Evolutionary conservation across 2,888 invertebrate genomes (phyloP), one percentile per base, ranked within the genome.

Genomic region (Calameuta pallipes): DNA sequence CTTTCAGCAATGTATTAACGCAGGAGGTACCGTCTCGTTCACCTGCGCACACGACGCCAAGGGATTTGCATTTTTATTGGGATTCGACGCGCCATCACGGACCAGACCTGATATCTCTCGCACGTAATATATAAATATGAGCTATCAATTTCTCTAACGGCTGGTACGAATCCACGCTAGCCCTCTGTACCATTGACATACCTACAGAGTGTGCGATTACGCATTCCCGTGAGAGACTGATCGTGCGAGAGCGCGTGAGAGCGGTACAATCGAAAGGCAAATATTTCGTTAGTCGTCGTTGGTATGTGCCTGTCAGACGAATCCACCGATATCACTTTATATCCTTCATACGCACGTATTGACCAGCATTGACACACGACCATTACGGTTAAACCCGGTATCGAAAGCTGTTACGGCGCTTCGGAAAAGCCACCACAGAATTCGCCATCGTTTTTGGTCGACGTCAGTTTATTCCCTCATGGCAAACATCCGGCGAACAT

Each of bases 61-160:
- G 79, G 86, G 83, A 86, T 86, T 86, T 84, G 85, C 86, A 86
- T 86, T 86, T 86, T 86, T 86, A 86, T 86, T 86, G 85, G 83
- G 80, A 83, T 81, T 84, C 81, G 78, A 80, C 82, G 81, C 80
- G 80, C 81, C 77, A 78, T 81, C 84, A 75, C 79, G 79, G 80
- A 80, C 81, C 81, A 82, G 75, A 75, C 79, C 78, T 3, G 81
- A 81, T 85, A 82, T 81, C 79, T 80, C 82, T 74, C 80, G 79
- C 75, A 56, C 23, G 56, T 23, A 56, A 56, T 74, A 77, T 77
- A 74, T 77, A 77, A 77, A 77, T 77, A 77, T 77, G 37, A 77
- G 74, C 77, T 77, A 77, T 77, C 77, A 77, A 77, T 77, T 77
- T 77, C 77, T 13, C 74, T 23, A 56, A 56, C 56, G 23, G 56